Evolutionary conservation across 2,113 vertebrate species (phyloP).

Genomic region (Xenopus laevis): DNA sequence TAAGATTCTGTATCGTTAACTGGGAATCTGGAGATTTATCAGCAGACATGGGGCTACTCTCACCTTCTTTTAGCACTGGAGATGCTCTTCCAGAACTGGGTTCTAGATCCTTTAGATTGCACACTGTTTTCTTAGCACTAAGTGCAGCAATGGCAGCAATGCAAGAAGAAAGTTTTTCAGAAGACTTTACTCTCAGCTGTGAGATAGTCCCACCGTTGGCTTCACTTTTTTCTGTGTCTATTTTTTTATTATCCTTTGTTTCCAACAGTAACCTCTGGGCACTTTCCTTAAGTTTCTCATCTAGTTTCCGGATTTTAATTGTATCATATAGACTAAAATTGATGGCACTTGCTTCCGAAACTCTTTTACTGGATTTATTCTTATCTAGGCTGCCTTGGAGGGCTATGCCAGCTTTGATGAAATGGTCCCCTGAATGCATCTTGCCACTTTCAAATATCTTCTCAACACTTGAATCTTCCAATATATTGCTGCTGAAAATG

Average conservation of each 20-base stretch:
- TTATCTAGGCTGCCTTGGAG: constrained; percentile 60
- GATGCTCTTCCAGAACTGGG: constrained; percentile 63
- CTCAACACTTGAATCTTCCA: constrained; percentile 60
- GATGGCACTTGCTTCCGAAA: constrained; percentile 60
- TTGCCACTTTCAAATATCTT: constrained; percentile 67
- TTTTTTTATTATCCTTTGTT: constrained; percentile 65
- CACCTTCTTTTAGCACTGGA: constrained; percentile 65
- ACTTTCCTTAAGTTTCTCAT: constrained; percentile 66
- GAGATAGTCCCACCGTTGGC: constrained; percentile 52
- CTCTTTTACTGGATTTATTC: constrained; percentile 70
- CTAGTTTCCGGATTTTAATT: constrained; percentile 66
- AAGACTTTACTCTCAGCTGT: constrained; percentile 75
- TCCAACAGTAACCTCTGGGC: constrained; percentile 66
- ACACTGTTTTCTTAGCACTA: constrained; percentile 80
- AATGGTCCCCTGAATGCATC: constrained; percentile 53
- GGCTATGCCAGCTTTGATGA: constrained; percentile 61
- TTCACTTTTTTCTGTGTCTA: constrained; percentile 64
- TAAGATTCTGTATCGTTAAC: constrained; percentile 66
- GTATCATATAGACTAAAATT: constrained; percentile 60
- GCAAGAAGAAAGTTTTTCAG: constrained; percentile 87
- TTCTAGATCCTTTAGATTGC: constrained; percentile 64
- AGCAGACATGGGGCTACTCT: constrained; percentile 61
- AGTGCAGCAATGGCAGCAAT: constrained; percentile 89
- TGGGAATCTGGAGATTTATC: constrained; percentile 71
- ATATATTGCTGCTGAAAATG: constrained; percentile 61